Evolutionary conservation across 92 coral and sea anemone genomes (phyloP).

Genomic region (Anthopleura xanthogrammica): DNA sequence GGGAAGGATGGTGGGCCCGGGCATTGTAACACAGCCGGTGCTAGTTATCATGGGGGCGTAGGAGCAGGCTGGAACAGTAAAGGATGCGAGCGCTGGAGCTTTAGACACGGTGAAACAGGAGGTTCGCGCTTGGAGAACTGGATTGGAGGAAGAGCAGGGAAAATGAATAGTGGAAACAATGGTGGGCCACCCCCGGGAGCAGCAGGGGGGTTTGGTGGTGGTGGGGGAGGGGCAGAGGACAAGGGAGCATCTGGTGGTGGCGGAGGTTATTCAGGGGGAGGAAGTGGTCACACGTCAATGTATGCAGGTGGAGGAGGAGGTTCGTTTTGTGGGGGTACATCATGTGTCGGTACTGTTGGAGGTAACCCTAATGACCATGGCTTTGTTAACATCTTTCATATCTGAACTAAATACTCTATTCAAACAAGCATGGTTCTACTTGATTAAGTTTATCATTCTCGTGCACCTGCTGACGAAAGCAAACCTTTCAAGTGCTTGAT

Average conservation of each 20-base stretch:
- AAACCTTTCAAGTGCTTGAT: too few relatives aligned
- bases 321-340: conserved; percentile 17
- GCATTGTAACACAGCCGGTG: conserved; percentile 36
- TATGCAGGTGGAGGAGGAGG: conserved; percentile 28
- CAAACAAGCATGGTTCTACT: too few relatives aligned
- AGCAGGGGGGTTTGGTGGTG: conserved; percentile 80
- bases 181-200: conserved; percentile 83
- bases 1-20: conserved; percentile 64
- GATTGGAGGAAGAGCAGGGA: conserved; percentile 71
- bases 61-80: conserved; percentile 66
- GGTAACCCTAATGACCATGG: conserved; percentile 10
- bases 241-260: conserved; percentile 57
- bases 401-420: too few relatives aligned
- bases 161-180: conserved; percentile 65
- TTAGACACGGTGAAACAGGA: conserved; percentile 48
- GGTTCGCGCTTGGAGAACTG: conserved; percentile 64
- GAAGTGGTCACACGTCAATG: background rate
- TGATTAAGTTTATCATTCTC: too few relatives aligned
- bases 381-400: background rate
- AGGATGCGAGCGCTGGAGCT: conserved; percentile 38
- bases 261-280: conserved; percentile 59
- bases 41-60: conserved; percentile 59
- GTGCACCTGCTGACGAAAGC: too few relatives aligned
- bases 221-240: conserved; percentile 69
- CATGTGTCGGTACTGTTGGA: background rate